A percentile compares a stretch with the other conserved stretches of the same genome.
Conservation (phyloP, 2,113 vertebrate genomes). For the Chelonoidis abingdonii region DNA sequence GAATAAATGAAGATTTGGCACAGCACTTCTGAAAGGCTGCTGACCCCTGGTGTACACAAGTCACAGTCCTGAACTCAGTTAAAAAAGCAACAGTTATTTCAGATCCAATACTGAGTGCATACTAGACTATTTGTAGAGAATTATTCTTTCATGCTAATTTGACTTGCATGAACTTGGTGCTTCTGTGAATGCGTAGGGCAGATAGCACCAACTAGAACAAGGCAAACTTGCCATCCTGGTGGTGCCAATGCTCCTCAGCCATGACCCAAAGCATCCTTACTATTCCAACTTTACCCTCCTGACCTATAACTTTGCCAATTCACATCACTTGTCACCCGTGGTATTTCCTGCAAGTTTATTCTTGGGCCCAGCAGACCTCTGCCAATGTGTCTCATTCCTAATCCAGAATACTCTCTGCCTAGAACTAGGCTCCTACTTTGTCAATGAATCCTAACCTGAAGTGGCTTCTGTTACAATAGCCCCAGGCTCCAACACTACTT, state of each 20-base stretch:
- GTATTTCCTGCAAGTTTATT: rapidly evolving
- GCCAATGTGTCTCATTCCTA: not conserved
- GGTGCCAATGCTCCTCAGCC: not conserved
- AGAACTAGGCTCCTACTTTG: not conserved
- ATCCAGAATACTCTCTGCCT: rapidly evolving
- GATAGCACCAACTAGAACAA: not conserved
- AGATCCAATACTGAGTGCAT: not conserved
- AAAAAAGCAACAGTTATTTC: not conserved
- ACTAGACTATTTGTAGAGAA: not conserved
- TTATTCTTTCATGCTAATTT: not conserved
- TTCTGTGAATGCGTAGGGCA: not conserved
- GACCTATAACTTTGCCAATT: not conserved
- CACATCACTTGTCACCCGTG: not conserved
- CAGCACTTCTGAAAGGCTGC: too few relatives aligned
- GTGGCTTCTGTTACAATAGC: not conserved
- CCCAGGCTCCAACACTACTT: not conserved
- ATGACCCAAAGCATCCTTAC: rapidly evolving
- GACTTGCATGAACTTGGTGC: not conserved
- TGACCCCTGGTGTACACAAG: too few relatives aligned
- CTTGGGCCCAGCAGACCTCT: not conserved
- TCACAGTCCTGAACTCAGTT: rapidly evolving
- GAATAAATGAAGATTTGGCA: too few relatives aligned
- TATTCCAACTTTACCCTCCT: rapidly evolving
- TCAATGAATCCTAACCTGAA: not conserved
- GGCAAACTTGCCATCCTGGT: not conserved